Evolutionary conservation across 2,888 invertebrate species (phyloP).

Genomic region (Erebia aethiops): DNA sequence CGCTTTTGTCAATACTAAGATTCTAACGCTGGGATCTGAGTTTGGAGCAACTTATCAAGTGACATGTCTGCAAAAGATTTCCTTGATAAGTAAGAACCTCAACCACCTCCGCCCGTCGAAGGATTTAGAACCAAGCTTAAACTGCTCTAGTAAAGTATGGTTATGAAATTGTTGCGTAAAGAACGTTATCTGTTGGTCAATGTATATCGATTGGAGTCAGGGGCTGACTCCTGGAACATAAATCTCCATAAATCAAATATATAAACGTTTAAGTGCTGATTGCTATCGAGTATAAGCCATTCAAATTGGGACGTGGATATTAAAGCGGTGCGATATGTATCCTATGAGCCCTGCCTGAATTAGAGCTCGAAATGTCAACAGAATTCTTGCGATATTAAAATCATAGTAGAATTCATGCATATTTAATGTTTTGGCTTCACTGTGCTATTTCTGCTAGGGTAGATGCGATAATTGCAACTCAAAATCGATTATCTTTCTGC

Average conservation of each 20-base stretch:
- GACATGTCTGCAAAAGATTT: no score
- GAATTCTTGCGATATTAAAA: slow-evolving; percentile 10
- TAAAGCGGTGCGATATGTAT: slow-evolving; percentile 25
- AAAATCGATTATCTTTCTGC: no score
- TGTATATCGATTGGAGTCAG: slow-evolving; percentile 14
- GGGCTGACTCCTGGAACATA: slow-evolving; percentile 13
- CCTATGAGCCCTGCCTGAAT: slow-evolving; percentile 10
- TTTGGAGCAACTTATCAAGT: no score
- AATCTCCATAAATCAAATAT: slow-evolving; percentile 25
- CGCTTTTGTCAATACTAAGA: no score
- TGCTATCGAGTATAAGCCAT: slow-evolving; percentile 27
- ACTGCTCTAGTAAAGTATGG: background rate
- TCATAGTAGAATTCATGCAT: slow-evolving; percentile 14
- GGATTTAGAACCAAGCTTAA: background rate
- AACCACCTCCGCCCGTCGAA: no score
- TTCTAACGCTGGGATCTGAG: no score
- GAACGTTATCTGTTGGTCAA: slow-evolving; percentile 12
- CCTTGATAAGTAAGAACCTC: no score
- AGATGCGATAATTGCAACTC: background rate
- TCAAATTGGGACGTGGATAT: slow-evolving; percentile 21
- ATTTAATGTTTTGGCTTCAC: background rate
- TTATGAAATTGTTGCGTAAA: slow-evolving; percentile 11
- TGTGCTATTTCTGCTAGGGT: background rate
- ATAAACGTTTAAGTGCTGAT: slow-evolving; percentile 23
- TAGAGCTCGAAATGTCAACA: slow-evolving; percentile 22